Evolutionary conservation across 2,888 invertebrate genomes (phyloP), one percentile per base, ranked within the genome.

Genomic region (Lamproptera curius): DNA sequence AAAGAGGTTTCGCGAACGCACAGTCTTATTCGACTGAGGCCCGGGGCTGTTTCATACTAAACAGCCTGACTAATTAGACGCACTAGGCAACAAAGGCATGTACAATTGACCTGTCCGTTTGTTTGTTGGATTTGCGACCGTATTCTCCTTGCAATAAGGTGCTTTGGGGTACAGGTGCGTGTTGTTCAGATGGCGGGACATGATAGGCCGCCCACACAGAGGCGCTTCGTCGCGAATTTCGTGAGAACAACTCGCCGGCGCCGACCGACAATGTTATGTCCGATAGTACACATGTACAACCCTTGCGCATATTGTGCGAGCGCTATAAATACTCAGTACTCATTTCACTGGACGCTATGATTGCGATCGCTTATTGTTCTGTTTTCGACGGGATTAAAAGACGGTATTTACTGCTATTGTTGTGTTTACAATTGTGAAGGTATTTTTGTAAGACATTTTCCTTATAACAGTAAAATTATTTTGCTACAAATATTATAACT

Each of bases 51-150:
- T 71, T 69, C 71, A 72, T 67, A 74, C 83, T 85, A 84, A 86
- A 79, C 80, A 80, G 83, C 66, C 80, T 83, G 84, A 85, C 86
- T 87, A 87, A 86, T 87, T 85, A 87, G 86, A 79, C 73, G 80
- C 77, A 79, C 83, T 78, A 76, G 70, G 73, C 78, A 83, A 85
- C 82, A 83, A 84, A 82, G 75, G 67, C 69, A 70, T 48, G 34
- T 42, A 43, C 42, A 16, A 31, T 34, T 38, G 33, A 35, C 70
- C 65, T 62, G 62, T 52, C 57, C 61, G 54, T 57, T 56, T 62
- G 62, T n/a, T 1, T 48, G 26, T 41, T 50, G 36, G 65, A 62
- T 60, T 62, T 13, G 72, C 52, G 57, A 60, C 71, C 67, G 64
- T 76, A 73, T 55, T 42, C 13, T 20, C 50, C 42, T 53, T 46